Evolutionary conservation across 2,797 vertebrate species (phyloP).

Genomic region (Rhinatrema bivittatum): DNA sequence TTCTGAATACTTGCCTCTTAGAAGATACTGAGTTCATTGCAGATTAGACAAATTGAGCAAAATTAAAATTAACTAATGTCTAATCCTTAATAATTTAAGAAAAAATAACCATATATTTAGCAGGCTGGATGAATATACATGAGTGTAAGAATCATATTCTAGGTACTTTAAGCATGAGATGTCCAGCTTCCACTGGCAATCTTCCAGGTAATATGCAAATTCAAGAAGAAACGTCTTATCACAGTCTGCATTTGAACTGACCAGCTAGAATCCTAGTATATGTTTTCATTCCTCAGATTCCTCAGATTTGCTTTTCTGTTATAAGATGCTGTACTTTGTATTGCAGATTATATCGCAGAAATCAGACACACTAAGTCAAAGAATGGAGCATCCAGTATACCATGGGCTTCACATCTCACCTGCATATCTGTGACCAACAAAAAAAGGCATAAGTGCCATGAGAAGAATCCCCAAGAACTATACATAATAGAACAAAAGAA

Average conservation of each 20-base stretch:
- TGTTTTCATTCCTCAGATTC: background rate
- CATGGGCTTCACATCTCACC: constrained; percentile 4
- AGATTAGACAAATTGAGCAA: no score
- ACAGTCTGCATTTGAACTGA: background rate
- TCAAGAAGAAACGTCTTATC: background rate
- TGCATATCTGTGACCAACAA: constrained; percentile 18
- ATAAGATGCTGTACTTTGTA: background rate
- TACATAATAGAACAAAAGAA: constrained; percentile 4
- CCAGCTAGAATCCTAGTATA: background rate
- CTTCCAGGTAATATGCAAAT: background rate
- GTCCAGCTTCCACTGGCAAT: background rate
- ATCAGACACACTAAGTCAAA: constrained; percentile 3
- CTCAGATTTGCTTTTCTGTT: background rate
- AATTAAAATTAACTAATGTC: no score
- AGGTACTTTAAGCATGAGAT: no score
- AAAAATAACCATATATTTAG: no score
- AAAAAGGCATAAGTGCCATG: constrained; percentile 29
- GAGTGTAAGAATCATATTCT: background rate
- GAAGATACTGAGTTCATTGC: no score
- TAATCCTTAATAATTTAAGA: no score
- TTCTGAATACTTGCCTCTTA: no score
- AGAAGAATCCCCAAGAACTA: constrained; percentile 9
- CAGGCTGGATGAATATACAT: no score
- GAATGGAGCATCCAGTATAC: constrained; percentile 5
- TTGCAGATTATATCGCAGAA: constrained; percentile 37